phyloP scores from a whole-genome alignment of 2,797 vertebrate species.

The Pachyuromys duprasi region DNA sequence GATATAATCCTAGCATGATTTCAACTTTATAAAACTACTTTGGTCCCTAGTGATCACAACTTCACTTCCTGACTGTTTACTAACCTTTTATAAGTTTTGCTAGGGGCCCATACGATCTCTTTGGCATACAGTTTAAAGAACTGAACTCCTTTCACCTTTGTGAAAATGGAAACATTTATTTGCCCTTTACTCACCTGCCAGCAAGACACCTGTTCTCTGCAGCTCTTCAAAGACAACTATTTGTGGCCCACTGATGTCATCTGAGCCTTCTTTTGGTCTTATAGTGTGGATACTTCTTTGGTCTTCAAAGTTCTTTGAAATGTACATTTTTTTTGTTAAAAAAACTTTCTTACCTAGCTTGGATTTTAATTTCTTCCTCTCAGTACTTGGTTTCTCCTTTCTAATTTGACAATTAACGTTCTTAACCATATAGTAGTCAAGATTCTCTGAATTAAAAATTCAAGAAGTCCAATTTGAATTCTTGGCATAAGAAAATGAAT shows the following conservation, averaged over 20 bases:
- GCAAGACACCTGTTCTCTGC: slow-evolving; percentile 73
- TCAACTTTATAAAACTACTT: slow-evolving; percentile 14
- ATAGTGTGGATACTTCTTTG: slow-evolving; percentile 28
- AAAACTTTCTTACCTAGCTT: slow-evolving; percentile 45
- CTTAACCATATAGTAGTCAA: slow-evolving; percentile 10
- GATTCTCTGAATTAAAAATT: slow-evolving; percentile 11
- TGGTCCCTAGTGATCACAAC: background rate
- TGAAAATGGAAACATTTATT: slow-evolving; percentile 77
- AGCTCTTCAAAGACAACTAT: slow-evolving; percentile 80
- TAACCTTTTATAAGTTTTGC: slow-evolving; percentile 61
- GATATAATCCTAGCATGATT: background rate
- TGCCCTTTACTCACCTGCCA: slow-evolving; percentile 71
- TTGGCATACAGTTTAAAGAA: slow-evolving; percentile 73
- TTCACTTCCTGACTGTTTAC: slow-evolving; percentile 64
- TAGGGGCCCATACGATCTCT: slow-evolving; percentile 50
- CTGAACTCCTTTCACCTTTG: slow-evolving; percentile 72
- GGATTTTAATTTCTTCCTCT: slow-evolving; percentile 54
- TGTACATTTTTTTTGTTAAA: background rate
- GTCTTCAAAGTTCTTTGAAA: slow-evolving; percentile 72
- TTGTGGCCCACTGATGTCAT: slow-evolving; percentile 72
- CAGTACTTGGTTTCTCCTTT: slow-evolving; percentile 56
- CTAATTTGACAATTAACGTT: slow-evolving; percentile 52
- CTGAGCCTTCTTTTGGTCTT: slow-evolving; percentile 70
- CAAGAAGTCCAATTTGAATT: slow-evolving; percentile 21
- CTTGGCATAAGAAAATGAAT: background rate